Evolutionary conservation across 2,113 vertebrate species (phyloP), one percentile per base, ranked within the genome.

Genomic region (Petrocephalus microphthalmus): DNA sequence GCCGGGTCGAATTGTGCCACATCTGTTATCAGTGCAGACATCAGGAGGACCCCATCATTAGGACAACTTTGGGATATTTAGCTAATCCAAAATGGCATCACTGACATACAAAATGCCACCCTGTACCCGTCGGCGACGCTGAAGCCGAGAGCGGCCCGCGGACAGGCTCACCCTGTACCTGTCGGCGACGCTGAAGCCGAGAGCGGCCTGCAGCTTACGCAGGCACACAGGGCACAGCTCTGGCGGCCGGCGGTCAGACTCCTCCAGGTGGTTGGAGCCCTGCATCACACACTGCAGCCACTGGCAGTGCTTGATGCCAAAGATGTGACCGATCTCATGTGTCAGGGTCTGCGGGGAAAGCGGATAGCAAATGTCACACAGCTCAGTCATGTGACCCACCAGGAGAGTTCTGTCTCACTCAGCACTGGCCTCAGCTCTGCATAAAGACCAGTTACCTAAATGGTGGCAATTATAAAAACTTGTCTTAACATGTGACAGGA

Each of bases 241-340:
- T 0, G 94, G 90, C 0, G 95, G 94, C 0, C 89, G 89, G 19
- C 93, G 90, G 88, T 95, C 95, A 0, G 93, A 93, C 88, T 95
- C 95, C 64, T 95, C 92, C 87, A 95, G 91, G 91, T 96, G 96
- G 89, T 97, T 95, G 84, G 94, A 96, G 88, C 96, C 95, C 88
- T 95, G 95, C 95, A 96, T 95, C 49, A 95, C 91, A 87, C 95
- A 96, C 3, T 89, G 91, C 19, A 96, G 89, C 95, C 95, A 96
- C 91, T 94, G 96, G 91, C 95, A 95, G 88, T 94, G 95, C 22
- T 90, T 60, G 1, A 96, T 84, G 47, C 94, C 95, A 82, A 95
- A 96, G 67, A 95, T 94, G 54, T 94, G 94, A 13, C 95, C 93
- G 0, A 94, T 94, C 91, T 96, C 96, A 42, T 93, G 94, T 7